A percentile compares a stretch with the other conserved stretches of the same genome.
Evolutionary conservation across 2,888 invertebrate genomes (phyloP).

Genomic region (Antheraea assamensis): DNA sequence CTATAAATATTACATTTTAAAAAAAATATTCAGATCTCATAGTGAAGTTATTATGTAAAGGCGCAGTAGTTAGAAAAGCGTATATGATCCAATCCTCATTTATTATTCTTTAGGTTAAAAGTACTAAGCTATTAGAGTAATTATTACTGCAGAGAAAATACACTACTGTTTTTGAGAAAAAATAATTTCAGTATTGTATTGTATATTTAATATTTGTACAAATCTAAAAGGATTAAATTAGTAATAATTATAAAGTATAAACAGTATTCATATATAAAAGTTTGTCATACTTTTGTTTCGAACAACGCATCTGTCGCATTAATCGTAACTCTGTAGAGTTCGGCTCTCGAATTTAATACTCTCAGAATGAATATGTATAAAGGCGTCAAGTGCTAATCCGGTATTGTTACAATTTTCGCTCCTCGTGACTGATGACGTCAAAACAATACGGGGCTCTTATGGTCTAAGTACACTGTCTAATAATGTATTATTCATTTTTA

Average conservation of each 20-base stretch:
- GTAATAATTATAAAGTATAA: neutral
- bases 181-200: too few species aligned
- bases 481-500: neutral
- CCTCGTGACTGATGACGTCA: constrained; percentile 74
- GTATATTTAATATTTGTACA: neutral
- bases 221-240: neutral
- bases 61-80: too few species aligned
- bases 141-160: too few species aligned
- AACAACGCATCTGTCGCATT: constrained; percentile 70
- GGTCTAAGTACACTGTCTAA: constrained; percentile 50
- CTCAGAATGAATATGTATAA: constrained; percentile 80
- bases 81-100: too few species aligned
- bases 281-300: constrained; percentile 32
- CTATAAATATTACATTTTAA: too few species aligned
- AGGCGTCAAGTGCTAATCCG: constrained; percentile 78
- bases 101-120: too few species aligned
- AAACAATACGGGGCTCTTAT: constrained; percentile 70
- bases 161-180: too few species aligned
- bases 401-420: constrained; percentile 77
- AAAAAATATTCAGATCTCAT: too few species aligned
- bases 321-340: constrained; percentile 55
- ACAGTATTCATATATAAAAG: neutral
- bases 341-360: constrained; percentile 66
- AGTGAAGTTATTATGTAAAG: too few species aligned
- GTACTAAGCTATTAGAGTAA: too few species aligned